Percentiles rank a stretch among this genome's conserved stretches.
These are phyloP conservation scores for Exocentrus adspersus DNA, from an alignment of 2,888 invertebrate species.

Conservation along the genomic window DNA sequence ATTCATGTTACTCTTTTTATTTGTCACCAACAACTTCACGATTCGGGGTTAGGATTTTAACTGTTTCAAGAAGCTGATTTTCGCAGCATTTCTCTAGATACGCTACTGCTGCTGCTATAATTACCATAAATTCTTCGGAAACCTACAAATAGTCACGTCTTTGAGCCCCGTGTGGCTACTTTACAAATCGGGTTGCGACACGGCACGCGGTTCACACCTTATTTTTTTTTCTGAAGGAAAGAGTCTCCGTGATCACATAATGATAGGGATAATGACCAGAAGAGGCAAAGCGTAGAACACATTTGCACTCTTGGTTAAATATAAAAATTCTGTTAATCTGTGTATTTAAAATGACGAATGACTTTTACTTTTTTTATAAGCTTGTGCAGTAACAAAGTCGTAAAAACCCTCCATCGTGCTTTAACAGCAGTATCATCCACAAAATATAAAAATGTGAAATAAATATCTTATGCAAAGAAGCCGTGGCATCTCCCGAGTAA, in stretches of 20 bases:
- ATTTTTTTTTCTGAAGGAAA: constrained; percentile 35
- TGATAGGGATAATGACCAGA: constrained; percentile 40
- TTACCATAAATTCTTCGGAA: constrained; percentile 47
- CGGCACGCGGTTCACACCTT: constrained; percentile 39
- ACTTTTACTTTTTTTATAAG: not conserved
- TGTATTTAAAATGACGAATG: not conserved
- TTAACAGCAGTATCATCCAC: too few relatives aligned
- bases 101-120: constrained; percentile 27
- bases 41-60: too few relatives aligned
- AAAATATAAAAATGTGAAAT: too few relatives aligned
- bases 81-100: not conserved
- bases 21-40: not conserved
- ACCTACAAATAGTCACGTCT: constrained; percentile 43
- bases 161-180: constrained; percentile 38
- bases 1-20: too few relatives aligned
- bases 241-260: constrained; percentile 34
- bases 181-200: constrained; percentile 41
- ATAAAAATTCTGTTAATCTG: not conserved
- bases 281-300: constrained; percentile 6
- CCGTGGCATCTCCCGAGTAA: not conserved
- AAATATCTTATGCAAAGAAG: too few relatives aligned
- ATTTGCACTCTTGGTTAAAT: not conserved
- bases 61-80: not conserved
- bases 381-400: too few relatives aligned
- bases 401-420: too few relatives aligned